phyloP scores from a whole-genome alignment of 2,113 vertebrate species.

The Oryzias woworae region DNA sequence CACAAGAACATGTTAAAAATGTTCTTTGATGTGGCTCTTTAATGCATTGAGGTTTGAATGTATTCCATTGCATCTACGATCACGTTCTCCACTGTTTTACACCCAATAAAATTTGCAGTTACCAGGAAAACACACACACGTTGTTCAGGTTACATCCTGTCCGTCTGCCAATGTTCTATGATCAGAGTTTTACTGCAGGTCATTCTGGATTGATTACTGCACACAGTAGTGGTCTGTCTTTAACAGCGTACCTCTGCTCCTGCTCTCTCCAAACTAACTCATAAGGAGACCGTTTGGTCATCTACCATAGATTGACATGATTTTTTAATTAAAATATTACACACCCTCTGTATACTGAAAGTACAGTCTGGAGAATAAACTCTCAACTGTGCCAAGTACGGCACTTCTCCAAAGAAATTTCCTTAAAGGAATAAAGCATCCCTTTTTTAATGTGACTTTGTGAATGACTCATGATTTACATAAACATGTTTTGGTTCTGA shows the following conservation, averaged over 20 bases:
- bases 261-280: constrained; percentile 25
- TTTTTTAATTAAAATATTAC: constrained; percentile 47
- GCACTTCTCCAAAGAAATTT: too few relatives aligned
- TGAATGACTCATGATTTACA: too few relatives aligned
- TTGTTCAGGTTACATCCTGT: constrained; percentile 32
- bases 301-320: constrained; percentile 33
- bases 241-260: constrained; percentile 2
- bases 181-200: constrained; percentile 40
- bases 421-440: too few relatives aligned
- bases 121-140: constrained; percentile 25
- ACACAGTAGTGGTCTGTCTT: constrained; percentile 31
- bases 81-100: constrained; percentile 28
- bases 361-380: too few relatives aligned
- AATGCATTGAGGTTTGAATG: neutral
- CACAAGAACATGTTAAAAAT: too few relatives aligned
- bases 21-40: neutral
- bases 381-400: too few relatives aligned
- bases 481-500: too few relatives aligned
- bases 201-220: constrained; percentile 23
- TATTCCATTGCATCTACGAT: constrained; percentile 15
- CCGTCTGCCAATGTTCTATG: constrained; percentile 19
- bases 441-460: too few relatives aligned
- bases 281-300: constrained; percentile 22
- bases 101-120: constrained; percentile 43
- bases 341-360: constrained; percentile 1